Conservation (phyloP, 2,888 invertebrate genomes). For the Timema cristinae region DNA sequence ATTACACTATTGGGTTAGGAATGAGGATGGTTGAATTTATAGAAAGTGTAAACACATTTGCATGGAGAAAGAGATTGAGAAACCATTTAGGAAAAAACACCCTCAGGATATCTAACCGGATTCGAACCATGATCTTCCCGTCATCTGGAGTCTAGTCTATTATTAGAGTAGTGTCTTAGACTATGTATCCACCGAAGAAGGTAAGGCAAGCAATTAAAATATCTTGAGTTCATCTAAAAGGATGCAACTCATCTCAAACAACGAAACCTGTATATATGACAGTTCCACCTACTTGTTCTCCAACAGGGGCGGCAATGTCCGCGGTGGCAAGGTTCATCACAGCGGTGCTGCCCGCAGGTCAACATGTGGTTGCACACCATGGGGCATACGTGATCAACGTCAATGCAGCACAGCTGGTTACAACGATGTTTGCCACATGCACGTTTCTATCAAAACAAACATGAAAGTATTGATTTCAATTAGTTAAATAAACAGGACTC, state of each 20-base stretch:
- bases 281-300: constrained; percentile 60
- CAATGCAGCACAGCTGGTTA: constrained; percentile 83
- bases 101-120: too few species aligned
- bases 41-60: not conserved
- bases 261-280: not conserved
- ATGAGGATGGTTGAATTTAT: too few species aligned
- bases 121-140: too few species aligned
- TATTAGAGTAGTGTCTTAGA: too few species aligned
- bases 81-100: too few species aligned
- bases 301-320: constrained; percentile 78
- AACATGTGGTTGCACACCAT: constrained; percentile 76
- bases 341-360: constrained; percentile 84
- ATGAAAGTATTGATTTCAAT: too few species aligned
- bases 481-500: too few species aligned
- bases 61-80: not conserved
- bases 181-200: too few species aligned
- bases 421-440: constrained; percentile 89
- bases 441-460: constrained; percentile 56
- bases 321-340: constrained; percentile 84
- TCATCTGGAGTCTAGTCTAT: too few species aligned
- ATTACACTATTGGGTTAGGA: too few species aligned
- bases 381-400: constrained; percentile 80
- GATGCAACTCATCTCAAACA: too few species aligned
- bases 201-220: not conserved
- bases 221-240: not conserved